Evolutionary conservation across 2,113 vertebrate genomes (phyloP).

Genomic region (Phylloscopus trochilus): DNA sequence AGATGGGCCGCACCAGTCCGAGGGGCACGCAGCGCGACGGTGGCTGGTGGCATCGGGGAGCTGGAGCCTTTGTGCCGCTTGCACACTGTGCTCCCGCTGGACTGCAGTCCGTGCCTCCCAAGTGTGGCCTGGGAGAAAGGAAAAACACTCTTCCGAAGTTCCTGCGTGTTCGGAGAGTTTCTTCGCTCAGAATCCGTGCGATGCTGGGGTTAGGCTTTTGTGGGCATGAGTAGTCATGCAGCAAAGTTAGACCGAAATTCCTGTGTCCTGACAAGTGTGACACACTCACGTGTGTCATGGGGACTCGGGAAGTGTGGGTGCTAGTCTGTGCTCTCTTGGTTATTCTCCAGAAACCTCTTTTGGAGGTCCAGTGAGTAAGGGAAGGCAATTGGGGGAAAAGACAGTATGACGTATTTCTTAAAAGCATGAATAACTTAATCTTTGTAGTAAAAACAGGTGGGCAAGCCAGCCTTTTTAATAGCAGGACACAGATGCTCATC

Average conservation of each 20-base stretch:
- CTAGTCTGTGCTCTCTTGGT: not conserved
- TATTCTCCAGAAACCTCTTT: not conserved
- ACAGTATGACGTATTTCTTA: not conserved
- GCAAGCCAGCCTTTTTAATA: not conserved
- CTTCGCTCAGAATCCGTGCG: not conserved
- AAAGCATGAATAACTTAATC: not conserved
- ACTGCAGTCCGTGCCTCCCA: rapidly evolving
- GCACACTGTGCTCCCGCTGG: rapidly evolving
- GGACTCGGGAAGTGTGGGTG: not conserved
- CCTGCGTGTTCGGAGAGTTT: rapidly evolving
- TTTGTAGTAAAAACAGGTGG: not conserved
- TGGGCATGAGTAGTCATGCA: not conserved
- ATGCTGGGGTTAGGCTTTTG: not conserved
- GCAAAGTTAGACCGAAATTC: not conserved
- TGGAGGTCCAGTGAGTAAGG: not conserved
- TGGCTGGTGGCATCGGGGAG: not conserved
- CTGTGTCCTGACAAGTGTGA: not conserved
- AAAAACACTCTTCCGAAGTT: rapidly evolving
- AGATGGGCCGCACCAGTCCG: rapidly evolving
- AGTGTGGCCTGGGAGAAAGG: not conserved
- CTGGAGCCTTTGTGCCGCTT: not conserved
- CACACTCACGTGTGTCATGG: not conserved
- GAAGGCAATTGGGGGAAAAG: not conserved
- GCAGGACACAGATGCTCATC: not conserved
- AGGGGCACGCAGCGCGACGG: not conserved